Evolutionary conservation across 2,797 vertebrate species (phyloP).

Genomic region (Alcedo atthis): DNA sequence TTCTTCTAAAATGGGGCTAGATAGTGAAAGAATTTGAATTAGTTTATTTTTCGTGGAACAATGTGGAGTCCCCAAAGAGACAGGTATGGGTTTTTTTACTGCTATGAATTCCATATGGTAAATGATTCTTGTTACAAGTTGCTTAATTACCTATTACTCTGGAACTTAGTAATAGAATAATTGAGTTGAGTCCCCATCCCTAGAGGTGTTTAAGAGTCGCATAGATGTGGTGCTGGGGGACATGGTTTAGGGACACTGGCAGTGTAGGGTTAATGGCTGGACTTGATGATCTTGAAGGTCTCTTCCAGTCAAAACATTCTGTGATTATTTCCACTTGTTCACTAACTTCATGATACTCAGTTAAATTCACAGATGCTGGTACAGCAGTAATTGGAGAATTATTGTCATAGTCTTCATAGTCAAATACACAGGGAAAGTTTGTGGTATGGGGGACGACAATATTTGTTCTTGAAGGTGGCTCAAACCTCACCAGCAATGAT

Average conservation of each 20-base stretch:
- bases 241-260: too few relatives aligned
- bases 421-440: not conserved
- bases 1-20: not conserved
- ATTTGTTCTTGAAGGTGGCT: not conserved
- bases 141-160: not conserved
- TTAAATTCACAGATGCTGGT: not conserved
- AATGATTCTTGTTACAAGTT: not conserved
- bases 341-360: not conserved
- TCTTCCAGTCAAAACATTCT: too few relatives aligned
- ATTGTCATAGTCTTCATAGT: rapidly evolving
- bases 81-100: rapidly evolving
- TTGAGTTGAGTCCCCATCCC: too few relatives aligned
- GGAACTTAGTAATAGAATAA: rapidly evolving
- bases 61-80: rapidly evolving
- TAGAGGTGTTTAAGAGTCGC: too few relatives aligned
- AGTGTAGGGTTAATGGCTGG: too few relatives aligned
- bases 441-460: rapidly evolving
- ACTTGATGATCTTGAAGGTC: too few relatives aligned
- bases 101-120: rapidly evolving
- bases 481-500: not conserved
- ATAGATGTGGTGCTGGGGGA: too few relatives aligned
- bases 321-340: not conserved
- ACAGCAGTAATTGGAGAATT: rapidly evolving
- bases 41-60: not conserved
- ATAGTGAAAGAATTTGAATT: rapidly evolving